Evolutionary conservation across 1,140 invertebrate species (phyloP).

Genomic region (Vanessa atalanta): DNA sequence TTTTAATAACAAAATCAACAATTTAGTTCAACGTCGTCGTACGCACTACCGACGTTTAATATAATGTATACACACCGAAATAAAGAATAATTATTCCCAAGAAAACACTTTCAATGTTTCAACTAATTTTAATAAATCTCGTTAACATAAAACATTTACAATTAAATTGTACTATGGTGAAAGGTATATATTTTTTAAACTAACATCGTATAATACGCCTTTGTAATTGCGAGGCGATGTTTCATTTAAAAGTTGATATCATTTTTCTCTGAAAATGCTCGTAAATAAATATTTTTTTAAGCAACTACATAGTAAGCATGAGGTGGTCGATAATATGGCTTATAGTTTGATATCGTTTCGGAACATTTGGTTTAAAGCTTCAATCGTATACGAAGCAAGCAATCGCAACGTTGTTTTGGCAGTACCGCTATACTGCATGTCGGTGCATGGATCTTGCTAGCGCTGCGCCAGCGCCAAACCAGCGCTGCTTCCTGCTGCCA

Average conservation of each 20-base stretch:
- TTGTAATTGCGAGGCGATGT: neutral
- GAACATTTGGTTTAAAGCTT: slow-evolving; percentile 9
- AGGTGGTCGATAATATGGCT: slow-evolving; percentile 5
- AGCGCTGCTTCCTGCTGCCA: slow-evolving; percentile 46
- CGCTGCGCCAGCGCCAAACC: slow-evolving; percentile 49
- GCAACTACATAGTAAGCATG: slow-evolving; percentile 2
- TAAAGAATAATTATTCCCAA: neutral
- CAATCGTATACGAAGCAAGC: slow-evolving; percentile 43
- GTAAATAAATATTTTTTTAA: neutral
- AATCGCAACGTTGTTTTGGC: slow-evolving; percentile 46
- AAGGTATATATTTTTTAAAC: neutral
- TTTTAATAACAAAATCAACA: neutral
- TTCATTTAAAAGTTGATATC: neutral
- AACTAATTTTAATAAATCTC: slow-evolving; percentile 10
- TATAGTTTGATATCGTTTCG: neutral
- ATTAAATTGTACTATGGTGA: slow-evolving; percentile 6
- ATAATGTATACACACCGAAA: neutral
- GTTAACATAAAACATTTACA: slow-evolving; percentile 4
- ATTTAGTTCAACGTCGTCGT: neutral
- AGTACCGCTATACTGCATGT: slow-evolving; percentile 54
- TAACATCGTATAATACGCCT: neutral
- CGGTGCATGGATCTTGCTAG: slow-evolving; percentile 54
- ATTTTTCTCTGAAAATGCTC: neutral
- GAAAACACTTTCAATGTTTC: neutral
- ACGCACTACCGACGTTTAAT: neutral